Evolutionary conservation across 2,888 invertebrate genomes (phyloP), one percentile per base, ranked within the genome.

Genomic region (Eupsilia transversa): DNA sequence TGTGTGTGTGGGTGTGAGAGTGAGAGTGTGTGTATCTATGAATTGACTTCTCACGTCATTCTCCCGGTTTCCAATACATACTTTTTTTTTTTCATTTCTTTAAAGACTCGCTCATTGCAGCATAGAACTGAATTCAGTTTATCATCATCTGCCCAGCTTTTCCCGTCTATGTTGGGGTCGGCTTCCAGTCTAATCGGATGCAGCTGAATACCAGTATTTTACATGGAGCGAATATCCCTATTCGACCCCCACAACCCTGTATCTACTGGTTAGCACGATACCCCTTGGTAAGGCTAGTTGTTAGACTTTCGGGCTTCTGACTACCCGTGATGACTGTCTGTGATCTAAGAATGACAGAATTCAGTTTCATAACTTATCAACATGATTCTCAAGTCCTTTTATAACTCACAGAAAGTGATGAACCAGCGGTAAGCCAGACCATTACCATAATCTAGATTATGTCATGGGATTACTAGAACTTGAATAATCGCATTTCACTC

Each of bases 401-500:
- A 12, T 57, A 56, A 64, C 30, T 38, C 23, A 41, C 61, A n/a
- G 41, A 67, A 74, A 67, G 49, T 49, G 33, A 57, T 20, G 30
- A 23, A 23, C 69, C 46, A 23, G 57, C 7, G n/a, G 43, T 35
- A 41, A 54, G 14, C 43, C 30, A 72, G n/a, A 72, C 68, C 76
- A 89, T 89, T 88, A 86, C 85, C 90, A 93, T 91, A 92, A 92
- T 93, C 89, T 93, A 91, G 93, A 94, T 96, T 96, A 95, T 96
- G 95, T 96, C 95, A 96, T 94, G 93, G 92, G 95, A 94, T 94
- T 95, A 95, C 93, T 95, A 86, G 95, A 94, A 92, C 94, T 94
- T 91, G 93, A 92, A 93, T 94, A 93, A 93, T 93, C 88, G 91
- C 91, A 91, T 93, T 92, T 90, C 90, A 92, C 92, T 93, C 87